These are phyloP conservation scores for Rhabdomys dilectus DNA, from an alignment of 2,113 vertebrate species.

Conservation along the genomic window DNA sequence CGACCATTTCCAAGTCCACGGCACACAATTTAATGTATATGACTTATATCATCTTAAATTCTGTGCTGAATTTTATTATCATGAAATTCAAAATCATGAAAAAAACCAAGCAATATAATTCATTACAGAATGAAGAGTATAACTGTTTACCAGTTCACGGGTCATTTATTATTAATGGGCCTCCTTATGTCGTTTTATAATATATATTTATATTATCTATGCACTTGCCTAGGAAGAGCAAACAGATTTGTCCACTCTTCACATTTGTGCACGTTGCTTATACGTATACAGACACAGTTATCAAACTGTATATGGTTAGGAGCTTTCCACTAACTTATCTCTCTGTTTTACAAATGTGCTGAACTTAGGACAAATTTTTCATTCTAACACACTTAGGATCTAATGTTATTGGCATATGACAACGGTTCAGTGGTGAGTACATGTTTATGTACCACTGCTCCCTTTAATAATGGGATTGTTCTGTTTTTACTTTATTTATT, in stretches of 20 bases:
- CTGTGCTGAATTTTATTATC: conserved; percentile 23
- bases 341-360: not conserved
- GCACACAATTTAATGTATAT: not conserved
- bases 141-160: not conserved
- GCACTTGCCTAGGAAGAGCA: not conserved
- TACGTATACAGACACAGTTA: not conserved
- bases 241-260: not conserved
- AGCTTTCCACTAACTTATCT: not conserved
- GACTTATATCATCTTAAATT: conserved; percentile 40
- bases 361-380: not conserved
- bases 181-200: conserved; percentile 1
- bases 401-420: not conserved
- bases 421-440: not conserved
- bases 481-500: conserved; percentile 25
- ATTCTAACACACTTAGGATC: not conserved
- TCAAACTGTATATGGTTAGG: not conserved
- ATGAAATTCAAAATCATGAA: not conserved
- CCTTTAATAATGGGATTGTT: not conserved
- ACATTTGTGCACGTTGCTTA: not conserved
- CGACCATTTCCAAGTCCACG: not conserved
- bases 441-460: not conserved
- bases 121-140: conserved; percentile 29
- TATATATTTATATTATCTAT: not conserved
- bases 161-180: not conserved
- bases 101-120: not conserved